A percentile compares a stretch with the other conserved stretches of the same genome.
Conservation (phyloP, 2,888 invertebrate genomes). For the Nymphalis urticae region DNA sequence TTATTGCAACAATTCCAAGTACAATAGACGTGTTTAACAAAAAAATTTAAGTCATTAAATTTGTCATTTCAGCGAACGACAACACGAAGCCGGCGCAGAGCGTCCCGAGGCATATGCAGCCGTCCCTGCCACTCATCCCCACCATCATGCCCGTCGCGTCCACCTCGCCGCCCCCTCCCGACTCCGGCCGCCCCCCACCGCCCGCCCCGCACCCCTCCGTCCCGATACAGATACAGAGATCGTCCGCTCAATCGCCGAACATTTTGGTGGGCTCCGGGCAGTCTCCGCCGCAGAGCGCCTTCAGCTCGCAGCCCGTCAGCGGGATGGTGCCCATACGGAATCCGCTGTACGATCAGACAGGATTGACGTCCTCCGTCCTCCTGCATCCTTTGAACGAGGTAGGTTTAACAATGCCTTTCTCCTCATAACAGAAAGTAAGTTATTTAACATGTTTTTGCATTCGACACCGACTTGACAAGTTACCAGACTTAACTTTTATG, state of each 20-base stretch:
- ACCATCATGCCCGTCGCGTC: slow-evolving; percentile 58
- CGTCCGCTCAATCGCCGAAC: slow-evolving; percentile 44
- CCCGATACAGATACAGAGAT: slow-evolving; percentile 36
- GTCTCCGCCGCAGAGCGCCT: slow-evolving; percentile 46
- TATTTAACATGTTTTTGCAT: not conserved
- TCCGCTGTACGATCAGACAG: slow-evolving; percentile 67
- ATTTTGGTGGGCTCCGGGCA: slow-evolving; percentile 44
- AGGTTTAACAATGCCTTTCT: slow-evolving; percentile 27
- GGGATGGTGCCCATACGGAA: slow-evolving; percentile 75
- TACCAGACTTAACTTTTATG: too few relatives aligned
- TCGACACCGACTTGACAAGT: too few relatives aligned
- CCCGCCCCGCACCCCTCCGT: slow-evolving; percentile 2
- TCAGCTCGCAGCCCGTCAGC: slow-evolving; percentile 43
- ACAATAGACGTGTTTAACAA: not conserved
- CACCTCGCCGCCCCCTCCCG: slow-evolving; percentile 45
- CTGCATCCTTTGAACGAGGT: slow-evolving; percentile 76
- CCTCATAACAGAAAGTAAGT: too few relatives aligned
- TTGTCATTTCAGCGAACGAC: slow-evolving; percentile 59
- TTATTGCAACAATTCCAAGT: not conserved
- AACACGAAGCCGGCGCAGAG: slow-evolving; percentile 52
- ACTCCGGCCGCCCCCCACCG: slow-evolving; percentile 30
- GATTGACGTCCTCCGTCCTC: slow-evolving; percentile 68
- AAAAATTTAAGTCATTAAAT: not conserved
- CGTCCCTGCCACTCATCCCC: slow-evolving; percentile 56
- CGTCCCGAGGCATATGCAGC: slow-evolving; percentile 57